A percentile compares a stretch with the other conserved stretches of the same genome.
These are phyloP conservation scores for Lampris megalopsis DNA, from an alignment of 2,113 vertebrate genomes.

Conservation along the genomic window DNA sequence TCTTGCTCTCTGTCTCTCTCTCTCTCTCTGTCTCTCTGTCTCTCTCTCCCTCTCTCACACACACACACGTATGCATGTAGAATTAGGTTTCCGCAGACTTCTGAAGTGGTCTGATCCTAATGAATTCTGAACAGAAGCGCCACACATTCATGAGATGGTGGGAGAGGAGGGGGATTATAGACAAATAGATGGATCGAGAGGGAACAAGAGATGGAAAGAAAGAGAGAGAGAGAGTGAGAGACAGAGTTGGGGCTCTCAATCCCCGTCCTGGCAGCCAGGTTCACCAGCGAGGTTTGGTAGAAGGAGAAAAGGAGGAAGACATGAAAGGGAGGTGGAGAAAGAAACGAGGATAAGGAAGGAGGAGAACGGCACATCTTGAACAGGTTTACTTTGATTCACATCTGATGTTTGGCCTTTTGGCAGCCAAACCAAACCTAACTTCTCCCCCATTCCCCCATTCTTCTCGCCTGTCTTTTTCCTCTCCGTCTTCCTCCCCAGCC, in stretches of 20 bases:
- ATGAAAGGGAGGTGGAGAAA: not conserved
- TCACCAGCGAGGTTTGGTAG: constrained; percentile 47
- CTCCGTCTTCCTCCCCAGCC: not conserved
- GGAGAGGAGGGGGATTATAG: constrained; percentile 63
- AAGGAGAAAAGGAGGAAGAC: constrained; percentile 16
- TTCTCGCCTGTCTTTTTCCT: constrained; percentile 29
- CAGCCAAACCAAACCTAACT: constrained; percentile 24
- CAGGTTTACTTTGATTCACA: constrained; percentile 69
- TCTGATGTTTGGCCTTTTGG: constrained; percentile 53
- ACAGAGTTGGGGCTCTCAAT: constrained; percentile 39
- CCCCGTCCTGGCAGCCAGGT: constrained; percentile 45
- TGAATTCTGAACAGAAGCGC: constrained; percentile 73
- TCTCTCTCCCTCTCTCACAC: not conserved
- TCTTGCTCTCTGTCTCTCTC: not conserved
- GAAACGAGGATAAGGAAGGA: constrained; percentile 13
- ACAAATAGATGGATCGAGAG: constrained; percentile 18
- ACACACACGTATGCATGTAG: constrained; percentile 15
- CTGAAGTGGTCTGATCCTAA: constrained; percentile 75
- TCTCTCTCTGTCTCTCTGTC: not conserved
- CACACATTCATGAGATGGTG: constrained; percentile 60
- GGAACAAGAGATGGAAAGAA: not conserved
- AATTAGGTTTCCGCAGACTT: constrained; percentile 58
- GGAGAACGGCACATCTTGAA: constrained; percentile 65
- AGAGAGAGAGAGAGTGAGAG: constrained; percentile 18
- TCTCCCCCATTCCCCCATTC: constrained; percentile 20